Base-by-base conservation (phyloP, 2,797 vertebrate genomes). In the Trematomus bernacchii region DNA sequence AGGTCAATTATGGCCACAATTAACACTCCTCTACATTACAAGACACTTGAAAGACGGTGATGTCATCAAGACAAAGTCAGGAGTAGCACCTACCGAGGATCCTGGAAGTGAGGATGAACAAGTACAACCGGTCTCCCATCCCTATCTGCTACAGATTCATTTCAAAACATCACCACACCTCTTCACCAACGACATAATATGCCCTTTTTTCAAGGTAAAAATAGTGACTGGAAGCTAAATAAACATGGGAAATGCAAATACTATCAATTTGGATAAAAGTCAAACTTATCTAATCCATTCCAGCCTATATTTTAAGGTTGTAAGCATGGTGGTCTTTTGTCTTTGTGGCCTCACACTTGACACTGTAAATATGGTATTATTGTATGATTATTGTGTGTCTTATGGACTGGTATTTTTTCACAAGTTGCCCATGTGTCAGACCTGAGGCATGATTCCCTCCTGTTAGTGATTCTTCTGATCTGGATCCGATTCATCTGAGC, bases 91-190 rank as follows among this genome's bases (percentile, higher is more conserved):
- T 4, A 43, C 12, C 3, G 12, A 10, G 9, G 14, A 33, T 66
- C 52, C 9, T 47, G 44, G 9, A 55, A 0, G 33, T 3, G 4
- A 54, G 12, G 58, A 71, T 51, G 12, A 43, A 77, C 72, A 27
- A 70, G 80, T 76, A 60, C 54, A 57, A 82, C 80, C 71, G 47
- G 82, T 76, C 72, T 73, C 37, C 68, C 57, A 51, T 66, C 55
- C 53, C 53, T 3, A 14, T 37, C 59, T 19, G 58, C 13, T 65
- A 19, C 59, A 53, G 2, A 42, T 68, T n/a, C 33, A 21, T 37
- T 43, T 76, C 18, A 64, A 30, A 19, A 55, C 37, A 55, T 21
- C 40, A 40, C 50, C 69, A 76, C 72, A 50, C 76, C 51, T 71
- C 50, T 50, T 30, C 19, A 37, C 42, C 27, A 42, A 57, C 48